phyloP scores from a whole-genome alignment of 1,140 invertebrate genomes.

The Plectus sambesii region DNA sequence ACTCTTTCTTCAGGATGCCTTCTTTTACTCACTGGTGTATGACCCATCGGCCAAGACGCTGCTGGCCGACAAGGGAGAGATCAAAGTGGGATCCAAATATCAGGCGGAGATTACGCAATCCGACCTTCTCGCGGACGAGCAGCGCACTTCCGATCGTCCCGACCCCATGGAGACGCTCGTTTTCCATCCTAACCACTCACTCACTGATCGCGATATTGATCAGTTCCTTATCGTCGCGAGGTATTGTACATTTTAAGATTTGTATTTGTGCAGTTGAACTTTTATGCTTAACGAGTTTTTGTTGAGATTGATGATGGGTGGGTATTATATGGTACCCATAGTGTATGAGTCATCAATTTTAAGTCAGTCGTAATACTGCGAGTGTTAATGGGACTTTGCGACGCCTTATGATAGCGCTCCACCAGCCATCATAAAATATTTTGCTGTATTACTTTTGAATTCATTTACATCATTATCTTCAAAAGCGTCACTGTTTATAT shows the following conservation, averaged over 20 bases:
- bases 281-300: slow-evolving; percentile 8
- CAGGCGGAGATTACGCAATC: slow-evolving; percentile 57
- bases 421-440: too few species aligned
- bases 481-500: too few species aligned
- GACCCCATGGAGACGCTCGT: slow-evolving; percentile 72
- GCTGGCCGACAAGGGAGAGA: slow-evolving; percentile 92
- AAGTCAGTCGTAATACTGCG: too few species aligned
- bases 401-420: too few species aligned
- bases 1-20: slow-evolving; percentile 82
- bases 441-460: too few species aligned
- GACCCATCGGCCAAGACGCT: slow-evolving; percentile 96
- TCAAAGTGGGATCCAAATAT: slow-evolving; percentile 80
- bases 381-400: too few species aligned
- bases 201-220: slow-evolving; percentile 91
- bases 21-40: slow-evolving; percentile 98
- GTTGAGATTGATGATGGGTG: neutral
- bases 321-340: too few species aligned
- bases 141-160: slow-evolving; percentile 13
- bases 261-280: neutral
- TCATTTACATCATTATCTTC: too few species aligned
- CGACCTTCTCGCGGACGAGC: slow-evolving; percentile 9
- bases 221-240: slow-evolving; percentile 92
- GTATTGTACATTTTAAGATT: slow-evolving; percentile 33
- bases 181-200: slow-evolving; percentile 77
- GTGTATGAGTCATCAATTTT: too few species aligned